Base-by-base conservation (phyloP, 2,113 vertebrate genomes). In the Psittacara wagleri region DNA sequence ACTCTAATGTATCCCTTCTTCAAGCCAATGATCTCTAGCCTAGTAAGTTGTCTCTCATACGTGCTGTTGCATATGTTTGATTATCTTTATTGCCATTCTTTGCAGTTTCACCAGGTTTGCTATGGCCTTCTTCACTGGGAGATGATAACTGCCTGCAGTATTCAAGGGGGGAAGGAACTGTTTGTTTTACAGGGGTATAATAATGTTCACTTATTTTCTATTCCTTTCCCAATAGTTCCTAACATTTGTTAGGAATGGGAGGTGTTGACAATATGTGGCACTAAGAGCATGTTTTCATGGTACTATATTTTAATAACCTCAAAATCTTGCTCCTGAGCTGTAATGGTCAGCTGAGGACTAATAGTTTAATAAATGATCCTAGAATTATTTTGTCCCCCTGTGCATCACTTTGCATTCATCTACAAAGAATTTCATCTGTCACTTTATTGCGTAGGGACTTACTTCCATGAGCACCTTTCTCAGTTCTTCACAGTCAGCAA, bases 401-500 rank as follows among this genome's bases (percentile, higher is more conserved):
- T 88, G 46, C 37, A 66, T 55, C 46, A 51, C 23, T 95, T 88
- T 75, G 29, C 28, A 48, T 90, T 88, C 25, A 86, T 78, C 69
- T 91, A 63, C 13, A 5, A 67, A 83, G 70, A 81, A 90, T 86
- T 94, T 86, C 6, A 75, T 75, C 48, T 78, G 61, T 55, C 11
- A 14, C 81, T 93, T 95, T 92, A 72, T 92, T 92, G 61, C 54
- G 55, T 67, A 55, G 83, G 23, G 83, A 72, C 46, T 88, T 93
- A 68, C 23, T 88, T 88, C 80, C 6, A 1, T 78, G 74, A 91
- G 55, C 61, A 83, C 48, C n/a, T 86, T 75, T 81, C 37, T 59
- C 80, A 86, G 9, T 86, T 96, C 88, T 81, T 92, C 51, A 24
- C 46, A 77, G 79, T 66, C 88, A 95, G 90, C 75, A 90, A 92